Percentiles rank a stretch among this genome's conserved stretches.
Evolutionary conservation across 2,113 vertebrate genomes (phyloP).

Genomic region (Tachycineta bicolor): DNA sequence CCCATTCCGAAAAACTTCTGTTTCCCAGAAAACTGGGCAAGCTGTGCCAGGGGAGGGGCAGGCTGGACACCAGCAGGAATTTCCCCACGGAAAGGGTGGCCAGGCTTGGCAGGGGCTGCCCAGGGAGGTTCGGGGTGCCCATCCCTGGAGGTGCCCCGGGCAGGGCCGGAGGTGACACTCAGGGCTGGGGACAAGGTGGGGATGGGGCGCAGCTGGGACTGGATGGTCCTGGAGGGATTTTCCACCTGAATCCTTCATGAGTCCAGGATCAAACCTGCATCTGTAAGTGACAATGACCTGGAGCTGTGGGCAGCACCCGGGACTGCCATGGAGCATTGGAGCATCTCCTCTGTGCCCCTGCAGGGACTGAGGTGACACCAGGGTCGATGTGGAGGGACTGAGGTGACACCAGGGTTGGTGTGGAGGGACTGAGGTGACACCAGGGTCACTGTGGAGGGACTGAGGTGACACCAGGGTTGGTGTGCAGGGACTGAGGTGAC

Average conservation of each 20-base stretch:
- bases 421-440: neutral
- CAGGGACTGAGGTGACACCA: neutral
- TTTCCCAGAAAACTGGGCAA: neutral
- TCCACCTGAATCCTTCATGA: neutral
- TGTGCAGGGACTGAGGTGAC: too few relatives aligned
- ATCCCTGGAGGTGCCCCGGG: neutral
- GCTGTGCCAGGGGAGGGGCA: neutral
- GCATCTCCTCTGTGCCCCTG: neutral
- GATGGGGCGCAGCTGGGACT: rapidly evolving
- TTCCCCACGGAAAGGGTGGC: rapidly evolving
- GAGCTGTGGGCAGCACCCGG: neutral
- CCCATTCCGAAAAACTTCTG: neutral
- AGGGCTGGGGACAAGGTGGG: neutral
- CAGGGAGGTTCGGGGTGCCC: too few relatives aligned
- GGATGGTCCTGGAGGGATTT: rapidly evolving
- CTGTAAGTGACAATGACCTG: neutral
- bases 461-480: neutral
- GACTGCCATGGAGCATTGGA: neutral
- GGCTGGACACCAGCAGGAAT: rapidly evolving
- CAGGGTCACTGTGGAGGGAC: too few relatives aligned
- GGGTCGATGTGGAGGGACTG: too few relatives aligned
- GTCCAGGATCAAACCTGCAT: neutral
- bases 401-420: too few relatives aligned
- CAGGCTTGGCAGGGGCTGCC: neutral
- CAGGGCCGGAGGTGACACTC: neutral